Conservation (phyloP, 2,888 invertebrate genomes). For the Noctua janthe region DNA sequence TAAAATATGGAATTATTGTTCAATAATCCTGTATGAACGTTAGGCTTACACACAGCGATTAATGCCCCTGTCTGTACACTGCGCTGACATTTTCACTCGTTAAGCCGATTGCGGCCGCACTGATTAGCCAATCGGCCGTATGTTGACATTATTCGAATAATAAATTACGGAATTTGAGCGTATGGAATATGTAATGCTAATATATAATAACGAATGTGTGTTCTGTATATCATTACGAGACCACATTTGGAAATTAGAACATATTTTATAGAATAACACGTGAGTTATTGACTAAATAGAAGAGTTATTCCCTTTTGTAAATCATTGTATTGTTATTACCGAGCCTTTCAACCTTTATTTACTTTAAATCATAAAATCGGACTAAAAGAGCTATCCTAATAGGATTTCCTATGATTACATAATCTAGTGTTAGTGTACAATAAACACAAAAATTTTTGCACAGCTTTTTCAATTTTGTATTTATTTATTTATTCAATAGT, state of each 20-base stretch:
- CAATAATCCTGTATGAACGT: slow-evolving; percentile 17
- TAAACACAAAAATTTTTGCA: not conserved
- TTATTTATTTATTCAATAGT: too few relatives aligned
- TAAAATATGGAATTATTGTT: slow-evolving; percentile 18
- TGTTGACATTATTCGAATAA: slow-evolving; percentile 60
- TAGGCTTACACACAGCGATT: slow-evolving; percentile 34
- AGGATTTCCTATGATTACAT: not conserved
- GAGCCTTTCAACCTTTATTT: not conserved
- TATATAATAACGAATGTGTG: slow-evolving; percentile 13
- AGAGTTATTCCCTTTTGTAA: not conserved
- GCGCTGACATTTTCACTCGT: slow-evolving; percentile 57
- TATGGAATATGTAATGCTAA: slow-evolving; percentile 21
- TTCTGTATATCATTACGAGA: slow-evolving; percentile 10
- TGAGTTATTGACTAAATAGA: slow-evolving; percentile 17
- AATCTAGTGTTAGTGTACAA: not conserved
- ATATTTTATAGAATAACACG: not conserved
- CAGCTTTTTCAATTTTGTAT: not conserved
- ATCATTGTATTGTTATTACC: not conserved
- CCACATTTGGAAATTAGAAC: slow-evolving; percentile 7
- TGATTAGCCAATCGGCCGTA: slow-evolving; percentile 61
- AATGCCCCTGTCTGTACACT: slow-evolving; percentile 20
- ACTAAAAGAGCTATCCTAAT: not conserved
- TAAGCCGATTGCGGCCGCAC: slow-evolving; percentile 59
- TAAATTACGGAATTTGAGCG: slow-evolving; percentile 54
- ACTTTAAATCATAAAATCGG: not conserved